These are phyloP conservation scores for Andrena chrysosceles DNA, from an alignment of 2,888 invertebrate genomes.

Conservation along the genomic window DNA sequence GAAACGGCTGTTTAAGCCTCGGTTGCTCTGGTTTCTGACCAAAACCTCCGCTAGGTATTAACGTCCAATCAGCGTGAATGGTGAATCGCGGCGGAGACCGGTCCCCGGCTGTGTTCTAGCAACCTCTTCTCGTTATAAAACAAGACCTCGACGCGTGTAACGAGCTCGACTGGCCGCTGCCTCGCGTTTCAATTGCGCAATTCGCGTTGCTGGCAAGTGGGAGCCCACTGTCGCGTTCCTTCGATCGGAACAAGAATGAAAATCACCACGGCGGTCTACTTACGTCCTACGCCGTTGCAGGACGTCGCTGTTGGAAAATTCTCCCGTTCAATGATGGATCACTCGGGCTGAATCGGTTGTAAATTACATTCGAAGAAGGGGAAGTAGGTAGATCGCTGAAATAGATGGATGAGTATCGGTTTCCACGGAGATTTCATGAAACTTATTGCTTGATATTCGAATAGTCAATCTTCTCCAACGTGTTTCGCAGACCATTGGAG, in stretches of 20 bases:
- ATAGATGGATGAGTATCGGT: not conserved
- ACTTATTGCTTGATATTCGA: not conserved
- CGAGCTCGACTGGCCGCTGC: slow-evolving; percentile 40
- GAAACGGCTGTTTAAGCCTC: slow-evolving; percentile 42
- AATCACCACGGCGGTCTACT: slow-evolving; percentile 51
- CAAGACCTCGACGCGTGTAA: slow-evolving; percentile 50
- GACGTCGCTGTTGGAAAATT: slow-evolving; percentile 1
- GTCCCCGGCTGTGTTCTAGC: slow-evolving; percentile 13
- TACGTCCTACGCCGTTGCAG: slow-evolving; percentile 23
- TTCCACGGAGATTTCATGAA: no score
- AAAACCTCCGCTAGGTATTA: slow-evolving; percentile 50
- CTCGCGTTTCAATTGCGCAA: slow-evolving; percentile 58
- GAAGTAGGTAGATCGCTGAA: not conserved
- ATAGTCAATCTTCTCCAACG: not conserved
- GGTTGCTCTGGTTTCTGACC: slow-evolving; percentile 41
- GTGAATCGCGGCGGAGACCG: slow-evolving; percentile 40
- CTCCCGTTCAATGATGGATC: not conserved
- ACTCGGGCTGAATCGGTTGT: not conserved
- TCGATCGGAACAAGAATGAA: slow-evolving; percentile 43
- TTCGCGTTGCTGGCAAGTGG: slow-evolving; percentile 7
- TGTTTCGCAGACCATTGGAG: not conserved
- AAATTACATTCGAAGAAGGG: not conserved
- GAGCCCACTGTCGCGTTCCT: slow-evolving; percentile 42
- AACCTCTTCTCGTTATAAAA: slow-evolving; percentile 55
- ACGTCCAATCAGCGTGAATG: slow-evolving; percentile 38